Base-by-base conservation (phyloP, 1,140 invertebrate species). In the Lucilia sericata region DNA sequence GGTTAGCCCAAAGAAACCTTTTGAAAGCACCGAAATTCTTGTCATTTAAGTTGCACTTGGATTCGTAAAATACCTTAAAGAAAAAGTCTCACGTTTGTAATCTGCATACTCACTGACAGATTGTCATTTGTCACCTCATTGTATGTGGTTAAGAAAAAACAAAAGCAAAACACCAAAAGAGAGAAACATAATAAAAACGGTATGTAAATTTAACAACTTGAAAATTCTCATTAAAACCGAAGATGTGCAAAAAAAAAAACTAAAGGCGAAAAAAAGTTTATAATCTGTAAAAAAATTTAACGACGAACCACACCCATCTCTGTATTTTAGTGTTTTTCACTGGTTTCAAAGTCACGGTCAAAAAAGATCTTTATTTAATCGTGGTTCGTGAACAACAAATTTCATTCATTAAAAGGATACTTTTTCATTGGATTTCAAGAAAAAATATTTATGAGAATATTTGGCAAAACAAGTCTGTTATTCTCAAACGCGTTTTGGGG, bases 371-470 rank as follows among this genome's bases (percentile, higher is more conserved):
- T 70, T 70, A 25, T 21, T 70, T 70, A 70, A 25, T 70, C 65
- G 65, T 25, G 65, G 65, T 70, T 70, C 65, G 65, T 70, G 65
- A 70, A 70, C n/a, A 70, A 25, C 5, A 70, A 49, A 49, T 21
- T 80, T 51, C 76, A 80, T 80, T 80, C 76, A 80, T 80, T 80
- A 49, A 80, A 25, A 49, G 42, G 19, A 78, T 70, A 21, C 9
- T 21, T 70, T 70, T 70, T 70, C 19, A 21, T 70, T 49, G 5
- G 14, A 80, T 49, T 49, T 80, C 17, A 49, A 19, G 42, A n/a
- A 36, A 78, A 80, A 19, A 80, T 49, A 21, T 80, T 19, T 21
- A 19, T 21, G 42, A 21, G 76, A 80, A 80, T 49, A 80, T 49
- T 80, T 80, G 19, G 17, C 10, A n/a, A n/a, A 80, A 80, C 19